phyloP scores from a whole-genome alignment of 2,113 vertebrate genomes.

The human (Homo sapiens) region GRCh38 chr12:131317001-131317500 shows the following conservation, averaged over 20 bases:
- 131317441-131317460: no score
- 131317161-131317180: neutral
- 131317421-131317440: neutral
- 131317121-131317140: neutral
- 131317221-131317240: neutral
- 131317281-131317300: neutral
- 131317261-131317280: neutral
- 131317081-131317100: no score
- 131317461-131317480: neutral
- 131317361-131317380: neutral
- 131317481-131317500: neutral
- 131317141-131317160: neutral
- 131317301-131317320: neutral
- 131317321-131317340: neutral
- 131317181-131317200: neutral
- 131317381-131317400: neutral
- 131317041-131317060: neutral
- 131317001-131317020: neutral
- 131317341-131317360: neutral
- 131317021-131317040: neutral
- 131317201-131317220: neutral
- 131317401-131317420: neutral
- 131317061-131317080: neutral
- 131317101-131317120: neutral
- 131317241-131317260: neutral